These are phyloP conservation scores for Idaea straminata DNA, from an alignment of 2,888 invertebrate species.

Conservation along the genomic window DNA sequence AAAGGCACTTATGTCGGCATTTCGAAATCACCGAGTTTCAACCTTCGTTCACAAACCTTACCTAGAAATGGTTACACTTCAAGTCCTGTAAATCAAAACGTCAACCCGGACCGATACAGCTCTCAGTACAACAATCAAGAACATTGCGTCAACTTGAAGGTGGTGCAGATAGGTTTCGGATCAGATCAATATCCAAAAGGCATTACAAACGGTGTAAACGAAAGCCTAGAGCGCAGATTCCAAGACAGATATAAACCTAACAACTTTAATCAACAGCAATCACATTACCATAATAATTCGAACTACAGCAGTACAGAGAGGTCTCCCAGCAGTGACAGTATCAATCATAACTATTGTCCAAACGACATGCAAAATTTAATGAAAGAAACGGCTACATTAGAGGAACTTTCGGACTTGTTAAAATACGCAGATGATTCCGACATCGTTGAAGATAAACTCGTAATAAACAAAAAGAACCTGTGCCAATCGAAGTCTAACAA, in stretches of 20 bases:
- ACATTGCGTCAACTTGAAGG: conserved; percentile 78
- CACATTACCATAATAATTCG: conserved; percentile 66
- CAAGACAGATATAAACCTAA: conserved; percentile 76
- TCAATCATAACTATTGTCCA: conserved; percentile 70
- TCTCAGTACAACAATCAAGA: conserved; percentile 77
- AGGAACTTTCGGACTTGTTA: conserved; percentile 85
- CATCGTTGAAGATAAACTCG: conserved; percentile 71
- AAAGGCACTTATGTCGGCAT: conserved; percentile 62
- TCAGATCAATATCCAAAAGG: conserved; percentile 81
- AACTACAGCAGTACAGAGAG: conserved; percentile 67
- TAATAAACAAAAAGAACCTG: conserved; percentile 73
- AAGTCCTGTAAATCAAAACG: conserved; percentile 60
- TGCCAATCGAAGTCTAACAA: conserved; percentile 66
- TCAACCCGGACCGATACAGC: conserved; percentile 75
- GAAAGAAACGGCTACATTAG: conserved; percentile 82
- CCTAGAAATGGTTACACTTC: conserved; percentile 84
- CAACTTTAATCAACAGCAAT: conserved; percentile 59
- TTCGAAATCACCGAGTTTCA: conserved; percentile 72
- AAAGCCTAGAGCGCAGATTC: conserved; percentile 70
- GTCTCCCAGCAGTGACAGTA: conserved; percentile 70
- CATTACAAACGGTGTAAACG: conserved; percentile 68
- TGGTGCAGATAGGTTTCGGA: conserved; percentile 81
- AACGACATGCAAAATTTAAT: conserved; percentile 70
- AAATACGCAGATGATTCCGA: conserved; percentile 89
- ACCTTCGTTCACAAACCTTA: conserved; percentile 83